Evolutionary conservation across 2,797 vertebrate species (phyloP), one percentile per base, ranked within the genome.

Genomic region (Mionectes olivaceus): DNA sequence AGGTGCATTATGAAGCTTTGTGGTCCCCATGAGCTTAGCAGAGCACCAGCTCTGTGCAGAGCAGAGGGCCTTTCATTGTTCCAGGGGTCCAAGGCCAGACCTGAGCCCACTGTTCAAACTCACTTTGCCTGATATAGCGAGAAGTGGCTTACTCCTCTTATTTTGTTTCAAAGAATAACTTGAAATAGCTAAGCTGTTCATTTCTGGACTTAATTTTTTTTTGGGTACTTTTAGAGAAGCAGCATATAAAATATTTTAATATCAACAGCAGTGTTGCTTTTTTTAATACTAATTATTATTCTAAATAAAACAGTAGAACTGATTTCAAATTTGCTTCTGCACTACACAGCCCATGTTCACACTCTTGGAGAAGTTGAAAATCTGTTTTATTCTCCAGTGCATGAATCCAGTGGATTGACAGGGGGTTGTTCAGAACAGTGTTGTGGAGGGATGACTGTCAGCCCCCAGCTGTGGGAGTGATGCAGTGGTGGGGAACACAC

Each of bases 261-360:
- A 52, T 35, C 64, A 35, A 65, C 73, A 82, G 25, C 71, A 76
- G 32, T 27, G 37, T 60, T 47, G 28, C 19, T 85, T 73, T 65
- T 43, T 19, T 16, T 39, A 44, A 35, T 41, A 27, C 41, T 28
- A 13, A 44, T 41, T 16, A 32, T 79, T 33, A 53, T 33, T 19
- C 32, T 30, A 37, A 67, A 55, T 35, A 83, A 73, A 90, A 63
- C 47, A 81, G 15, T 71, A 82, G 56, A 92, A 69, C 35, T 13
- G 30, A 74, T 76, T 73, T 73, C 46, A 81, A 46, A 73, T 65
- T 63, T 74, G 27, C 41, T 95, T 83, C 81, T 61, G 11, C 0
- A 1, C 44, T 57, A 9, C 68, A 55, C 24, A 32, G 7, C 47
- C 84, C 23, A 0, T 32, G 13, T 24, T 55, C 4, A 0, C 30